Evolutionary conservation across 2,888 invertebrate species (phyloP), one percentile per base, ranked within the genome.

Genomic region (Graphium colonna): DNA sequence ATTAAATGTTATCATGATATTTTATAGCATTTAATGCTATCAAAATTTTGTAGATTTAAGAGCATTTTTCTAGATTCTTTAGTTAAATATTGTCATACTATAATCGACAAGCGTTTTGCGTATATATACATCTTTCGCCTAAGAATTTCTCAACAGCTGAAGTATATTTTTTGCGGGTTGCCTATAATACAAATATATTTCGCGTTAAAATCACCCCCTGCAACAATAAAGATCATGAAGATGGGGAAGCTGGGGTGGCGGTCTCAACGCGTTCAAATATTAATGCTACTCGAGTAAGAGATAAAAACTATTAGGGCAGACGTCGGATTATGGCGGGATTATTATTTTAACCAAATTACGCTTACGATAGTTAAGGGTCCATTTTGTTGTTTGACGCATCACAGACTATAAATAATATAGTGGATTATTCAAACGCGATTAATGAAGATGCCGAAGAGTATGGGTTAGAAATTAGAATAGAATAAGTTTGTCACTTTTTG

Each of bases 261-360:
- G 54, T 44, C 63, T 58, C 65, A 57, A 64, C 69, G 67, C 73
- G 75, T 75, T 83, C 69, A 82, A 86, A 83, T 85, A 88, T 88
- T 88, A 87, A 85, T 81, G 69, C 77, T 68, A 77, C 82, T 82
- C 81, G 77, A 72, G 69, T 64, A 71, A 73, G 69, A 79, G 78
- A 86, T 86, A 87, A 87, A 87, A 88, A 87, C 86, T 85, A 85
- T 87, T 85, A 85, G 83, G 80, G 78, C 68, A 64, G 62, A 64
- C 63, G 67, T 54, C 65, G 82, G 87, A 82, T 86, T 88, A 86
- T 73, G 79, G 79, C 61, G 54, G 79, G 87, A 87, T 87, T 89
- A 88, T 88, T 83, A 85, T 86, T 89, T 87, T 88, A 88, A 88
- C 83, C 69, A 80, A 87, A 86, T 89, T 87, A 88, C 21, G 85